These are phyloP conservation scores for Dendrocincla fuliginosa DNA, from an alignment of 2,797 vertebrate species.

Conservation along the genomic window DNA sequence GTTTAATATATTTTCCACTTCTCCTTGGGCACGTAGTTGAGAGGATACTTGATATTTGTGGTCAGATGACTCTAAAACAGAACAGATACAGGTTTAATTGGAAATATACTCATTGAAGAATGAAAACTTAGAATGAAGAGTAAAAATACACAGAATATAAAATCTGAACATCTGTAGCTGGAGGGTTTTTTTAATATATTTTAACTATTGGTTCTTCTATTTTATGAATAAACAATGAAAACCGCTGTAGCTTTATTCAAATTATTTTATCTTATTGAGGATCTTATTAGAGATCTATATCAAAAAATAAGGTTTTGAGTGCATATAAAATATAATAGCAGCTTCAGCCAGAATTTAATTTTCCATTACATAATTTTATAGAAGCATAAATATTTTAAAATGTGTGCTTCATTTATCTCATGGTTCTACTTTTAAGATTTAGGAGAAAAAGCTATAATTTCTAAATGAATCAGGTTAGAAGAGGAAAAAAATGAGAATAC, in stretches of 20 bases:
- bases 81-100: not conserved
- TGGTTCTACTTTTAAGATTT: not conserved
- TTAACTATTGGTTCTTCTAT: not conserved
- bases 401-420: not conserved
- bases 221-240: not conserved
- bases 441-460: not conserved
- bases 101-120: not conserved
- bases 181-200: not conserved
- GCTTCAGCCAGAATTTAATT: constrained; percentile 26
- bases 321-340: not conserved
- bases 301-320: not conserved
- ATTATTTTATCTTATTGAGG: not conserved
- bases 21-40: not conserved
- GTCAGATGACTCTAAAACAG: not conserved
- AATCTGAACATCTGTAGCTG: not conserved
- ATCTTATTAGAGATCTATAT: not conserved
- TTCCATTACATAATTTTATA: constrained; percentile 25
- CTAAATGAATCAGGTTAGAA: not conserved
- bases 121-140: not conserved
- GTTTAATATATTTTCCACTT: not conserved
- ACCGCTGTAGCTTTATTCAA: not conserved
- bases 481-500: not conserved
- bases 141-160: not conserved
- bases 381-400: constrained; percentile 22
- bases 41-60: not conserved